Conservation (phyloP, 2,888 invertebrate genomes). For the Colletes collaris region DNA sequence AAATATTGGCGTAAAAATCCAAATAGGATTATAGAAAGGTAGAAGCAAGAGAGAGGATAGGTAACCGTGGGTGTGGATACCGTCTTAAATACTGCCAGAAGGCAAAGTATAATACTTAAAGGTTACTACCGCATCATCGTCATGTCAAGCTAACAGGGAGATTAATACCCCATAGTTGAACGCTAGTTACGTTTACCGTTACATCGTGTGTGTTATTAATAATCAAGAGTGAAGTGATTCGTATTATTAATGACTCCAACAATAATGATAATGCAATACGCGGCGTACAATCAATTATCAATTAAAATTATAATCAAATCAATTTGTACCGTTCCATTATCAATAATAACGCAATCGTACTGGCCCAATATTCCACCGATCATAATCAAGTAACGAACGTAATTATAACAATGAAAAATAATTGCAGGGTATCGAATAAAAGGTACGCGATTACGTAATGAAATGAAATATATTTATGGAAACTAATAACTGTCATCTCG, state of each 20-base stretch:
- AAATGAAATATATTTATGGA: conserved; percentile 18
- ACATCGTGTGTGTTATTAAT: conserved; percentile 41
- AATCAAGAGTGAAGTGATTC: conserved; percentile 43
- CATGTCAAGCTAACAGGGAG: conserved; percentile 71
- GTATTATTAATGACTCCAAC: conserved; percentile 38
- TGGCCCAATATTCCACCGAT: conserved; percentile 2
- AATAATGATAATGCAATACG: conserved; percentile 25
- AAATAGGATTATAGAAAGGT: conserved; percentile 41
- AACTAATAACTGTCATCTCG: conserved; percentile 23
- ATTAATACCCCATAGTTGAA: conserved; percentile 75
- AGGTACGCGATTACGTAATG: neutral
- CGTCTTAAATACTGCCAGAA: conserved; percentile 56
- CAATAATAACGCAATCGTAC: neutral
- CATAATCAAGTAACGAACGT: neutral
- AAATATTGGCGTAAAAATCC: conserved; percentile 10
- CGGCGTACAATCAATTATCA: conserved; percentile 41
- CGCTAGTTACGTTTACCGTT: conserved; percentile 67
- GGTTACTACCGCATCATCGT: conserved; percentile 76
- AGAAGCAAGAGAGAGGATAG: conserved; percentile 43
- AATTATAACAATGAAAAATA: neutral
- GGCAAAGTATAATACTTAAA: conserved; percentile 64
- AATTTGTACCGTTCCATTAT: neutral
- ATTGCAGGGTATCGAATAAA: too few species aligned
- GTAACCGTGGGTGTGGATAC: conserved; percentile 60
- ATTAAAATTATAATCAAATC: conserved; percentile 28